Evolutionary conservation across 1,140 invertebrate species (phyloP), one percentile per base, ranked within the genome.

Genomic region (silkworm (Bombyx mori)): DNA sequence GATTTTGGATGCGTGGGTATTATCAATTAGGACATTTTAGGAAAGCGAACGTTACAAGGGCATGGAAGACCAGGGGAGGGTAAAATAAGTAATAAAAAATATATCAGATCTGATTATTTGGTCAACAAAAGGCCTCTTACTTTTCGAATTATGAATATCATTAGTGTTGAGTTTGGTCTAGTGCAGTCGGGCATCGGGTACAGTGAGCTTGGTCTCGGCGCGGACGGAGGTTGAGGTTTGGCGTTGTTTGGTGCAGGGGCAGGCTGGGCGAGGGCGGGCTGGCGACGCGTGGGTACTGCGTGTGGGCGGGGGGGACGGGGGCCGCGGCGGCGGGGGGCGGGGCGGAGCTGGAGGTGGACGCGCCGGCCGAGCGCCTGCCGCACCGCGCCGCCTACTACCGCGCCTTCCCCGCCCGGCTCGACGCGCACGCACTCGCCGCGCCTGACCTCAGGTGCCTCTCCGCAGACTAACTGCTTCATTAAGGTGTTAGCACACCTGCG

Each of bases 401-500:
- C 82, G 90, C 93, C 68, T 98, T 98, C 88, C 96, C 96, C 12
- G 96, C 96, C n/a, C 76, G 94, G 6, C 88, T 98, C 42, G 94
- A 96, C 75, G 91, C 89, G 61, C 90, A 91, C 46, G 89, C 93
- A 47, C 90, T 98, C 48, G 95, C 94, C 69, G 93, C 93, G 80
- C 88, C 90, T 75, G 80, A 83, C 69, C 72, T 73, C 76, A 86
- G 80, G 80, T 83, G 75, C 75, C 71, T 62, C 56, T 1, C 56
- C 71, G 67, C 68, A 58, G 56, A 2, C 58, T 46, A 57, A 54
- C 54, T 47, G 42, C 45, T 52, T 26, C 44, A 3, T 35, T 35
- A 35, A 1, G 26, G 26, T 35, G 26, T 35, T 35, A 35, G 26
- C 26, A 35, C 26, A 35, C 26, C 26, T 35, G 26, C 26, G 26